Evolutionary conservation across 1,140 invertebrate genomes (phyloP), one percentile per base, ranked within the genome.

Genomic region (Drosophila burlai): DNA sequence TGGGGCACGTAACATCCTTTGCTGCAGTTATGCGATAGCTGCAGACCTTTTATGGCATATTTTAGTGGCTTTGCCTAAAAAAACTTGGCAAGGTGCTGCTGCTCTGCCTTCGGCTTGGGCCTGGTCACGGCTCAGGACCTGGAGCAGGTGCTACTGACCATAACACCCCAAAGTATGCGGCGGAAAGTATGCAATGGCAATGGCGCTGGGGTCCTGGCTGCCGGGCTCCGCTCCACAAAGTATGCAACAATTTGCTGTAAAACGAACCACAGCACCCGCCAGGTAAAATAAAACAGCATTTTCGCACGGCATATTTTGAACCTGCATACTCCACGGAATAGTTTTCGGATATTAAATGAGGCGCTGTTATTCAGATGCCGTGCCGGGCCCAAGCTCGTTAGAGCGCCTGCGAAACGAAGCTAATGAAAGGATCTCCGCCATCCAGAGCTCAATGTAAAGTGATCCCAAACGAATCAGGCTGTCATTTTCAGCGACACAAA

Each of bases 1-100:
- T 40, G 31, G 29, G 65, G 29, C 75, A 63, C 45, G 58, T 57
- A 65, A 63, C 46, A 63, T 31, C 54, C 63, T 80, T 63, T 63
- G 81, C 82, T 85, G 82, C 82, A 84, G 78, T 84, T 84, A 85
- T 84, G 81, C 82, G 81, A 81, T 84, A 84, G 82, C 82, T 85
- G 68, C 77, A 79, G 52, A 63, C 74, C 77, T 74, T 84, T 84
- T 84, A 84, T 84, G 82, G 82, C 82, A 84, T 84, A 81, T 85
- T 84, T 84, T 81, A 84, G 82, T 78, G 68, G 82, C 82, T 81
- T 84, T 81, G 57, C 73, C 78, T 81, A 81, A 83, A 76, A 61
- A 73, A 76, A 59, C 63, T 47, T 36, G 64, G 58, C 68, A 74
- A 78, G 80, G 68, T 78, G 67, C 80, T 64, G 60, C 71, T 81